Evolutionary conservation across 2,797 vertebrate genomes (phyloP).

Genomic region (Gallirallus australis): DNA sequence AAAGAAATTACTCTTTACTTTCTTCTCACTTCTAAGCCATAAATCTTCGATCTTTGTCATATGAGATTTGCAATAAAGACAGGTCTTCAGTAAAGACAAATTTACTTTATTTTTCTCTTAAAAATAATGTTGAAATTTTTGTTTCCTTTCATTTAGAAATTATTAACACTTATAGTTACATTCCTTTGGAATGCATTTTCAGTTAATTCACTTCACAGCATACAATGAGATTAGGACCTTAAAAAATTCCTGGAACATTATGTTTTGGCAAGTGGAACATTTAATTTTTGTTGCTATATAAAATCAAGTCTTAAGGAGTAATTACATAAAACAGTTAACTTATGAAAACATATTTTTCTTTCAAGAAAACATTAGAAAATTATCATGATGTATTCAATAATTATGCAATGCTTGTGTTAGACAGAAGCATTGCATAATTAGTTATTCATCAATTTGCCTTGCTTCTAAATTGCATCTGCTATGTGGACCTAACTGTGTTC

Average conservation of each 20-base stretch:
- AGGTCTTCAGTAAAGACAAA: fast-evolving
- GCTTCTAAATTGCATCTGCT: not conserved
- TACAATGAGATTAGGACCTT: not conserved
- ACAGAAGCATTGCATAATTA: not conserved
- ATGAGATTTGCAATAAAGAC: not conserved
- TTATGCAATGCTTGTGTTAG: not conserved
- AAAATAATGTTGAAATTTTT: not conserved
- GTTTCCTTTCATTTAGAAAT: not conserved
- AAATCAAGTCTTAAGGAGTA: not conserved
- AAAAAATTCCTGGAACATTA: not conserved
- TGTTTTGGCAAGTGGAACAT: not conserved
- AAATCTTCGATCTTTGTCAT: not conserved
- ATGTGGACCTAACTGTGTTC: not conserved
- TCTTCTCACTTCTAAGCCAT: not conserved
- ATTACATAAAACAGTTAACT: not conserved
- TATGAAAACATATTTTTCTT: not conserved
- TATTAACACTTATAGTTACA: not conserved
- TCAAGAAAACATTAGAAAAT: not conserved
- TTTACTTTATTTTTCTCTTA: not conserved
- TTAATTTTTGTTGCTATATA: not conserved
- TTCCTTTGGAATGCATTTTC: not conserved
- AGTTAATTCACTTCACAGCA: not conserved
- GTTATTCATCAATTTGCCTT: not conserved
- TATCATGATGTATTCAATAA: not conserved
- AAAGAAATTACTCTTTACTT: not conserved